Evolutionary conservation across 2,797 vertebrate species (phyloP), one percentile per base, ranked within the genome.

Genomic region (Falco rusticolus): DNA sequence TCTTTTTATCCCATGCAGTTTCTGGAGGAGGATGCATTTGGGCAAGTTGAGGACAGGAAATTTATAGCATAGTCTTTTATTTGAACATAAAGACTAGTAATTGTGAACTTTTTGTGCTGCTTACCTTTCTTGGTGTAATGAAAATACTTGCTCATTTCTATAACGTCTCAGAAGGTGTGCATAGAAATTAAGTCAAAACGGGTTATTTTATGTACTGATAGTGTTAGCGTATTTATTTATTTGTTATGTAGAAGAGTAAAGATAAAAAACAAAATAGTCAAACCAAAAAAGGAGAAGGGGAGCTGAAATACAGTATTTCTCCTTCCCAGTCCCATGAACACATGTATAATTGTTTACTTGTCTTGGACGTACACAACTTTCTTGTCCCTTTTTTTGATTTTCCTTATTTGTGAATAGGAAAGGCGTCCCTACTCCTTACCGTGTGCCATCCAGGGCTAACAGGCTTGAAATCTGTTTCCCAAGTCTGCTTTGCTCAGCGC

Each of bases 161-260:
- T 95, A 97, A 90, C 24, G 74, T 96, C 95, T 96, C 97, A 97
- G 96, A 98, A 96, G 95, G 92, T 97, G 97, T 97, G 92, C 95
- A 95, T 97, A 97, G 96, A 93, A 97, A 95, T 95, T 87, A 97
- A 96, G 84, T 96, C 91, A 94, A 98, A 98, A 98, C 92, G 97
- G 98, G 97, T 98, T 98, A 85, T 98, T 98, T 98, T 98, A 89
- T 97, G 97, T 90, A 97, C 94, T 97, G 89, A 85, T 95, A 96
- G 85, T 97, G 94, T 96, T 98, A 91, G 96, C 51, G 24, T 98
- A 96, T 97, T 96, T 98, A 98, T 98, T 98, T 98, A 98, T 98
- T 98, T 97, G 95, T 96, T 93, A 89, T 25, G 71, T 94, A 93
- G 95, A 96, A 74, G 54, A 83, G 77, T 89, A 66, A 86, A 79